Conservation (phyloP, 2,797 vertebrate genomes). For the Mionectes olivaceus region DNA sequence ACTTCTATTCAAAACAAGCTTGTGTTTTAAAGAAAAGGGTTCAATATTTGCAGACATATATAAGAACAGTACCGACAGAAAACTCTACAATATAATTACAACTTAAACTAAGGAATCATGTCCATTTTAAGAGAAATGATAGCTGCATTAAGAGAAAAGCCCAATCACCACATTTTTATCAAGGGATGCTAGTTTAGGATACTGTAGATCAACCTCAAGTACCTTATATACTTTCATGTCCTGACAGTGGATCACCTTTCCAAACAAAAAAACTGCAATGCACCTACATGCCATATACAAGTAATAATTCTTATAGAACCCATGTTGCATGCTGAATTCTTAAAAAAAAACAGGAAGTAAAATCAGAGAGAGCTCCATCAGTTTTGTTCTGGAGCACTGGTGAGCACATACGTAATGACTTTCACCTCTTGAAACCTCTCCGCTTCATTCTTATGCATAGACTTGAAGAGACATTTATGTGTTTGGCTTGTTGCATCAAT, state of each 20-base stretch:
- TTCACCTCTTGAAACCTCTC: conserved; percentile 28
- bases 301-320: background rate
- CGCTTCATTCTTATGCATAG: conserved; percentile 53
- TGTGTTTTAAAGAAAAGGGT: background rate
- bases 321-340: background rate
- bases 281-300: background rate
- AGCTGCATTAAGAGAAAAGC: background rate
- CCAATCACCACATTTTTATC: background rate
- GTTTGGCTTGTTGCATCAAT: conserved; percentile 46
- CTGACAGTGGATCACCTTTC: background rate
- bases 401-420: background rate
- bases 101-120: background rate
- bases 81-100: background rate
- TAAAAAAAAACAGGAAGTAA: background rate
- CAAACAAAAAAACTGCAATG: background rate
- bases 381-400: background rate
- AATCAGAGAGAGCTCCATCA: background rate
- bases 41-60: background rate
- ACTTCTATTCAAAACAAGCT: background rate
- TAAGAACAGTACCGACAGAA: background rate
- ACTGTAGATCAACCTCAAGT: background rate
- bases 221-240: background rate
- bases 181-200: background rate
- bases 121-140: background rate
- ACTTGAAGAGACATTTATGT: conserved; percentile 16